Conservation (phyloP, 1,140 invertebrate species). For the Gonatopus flavifemur region DNA sequence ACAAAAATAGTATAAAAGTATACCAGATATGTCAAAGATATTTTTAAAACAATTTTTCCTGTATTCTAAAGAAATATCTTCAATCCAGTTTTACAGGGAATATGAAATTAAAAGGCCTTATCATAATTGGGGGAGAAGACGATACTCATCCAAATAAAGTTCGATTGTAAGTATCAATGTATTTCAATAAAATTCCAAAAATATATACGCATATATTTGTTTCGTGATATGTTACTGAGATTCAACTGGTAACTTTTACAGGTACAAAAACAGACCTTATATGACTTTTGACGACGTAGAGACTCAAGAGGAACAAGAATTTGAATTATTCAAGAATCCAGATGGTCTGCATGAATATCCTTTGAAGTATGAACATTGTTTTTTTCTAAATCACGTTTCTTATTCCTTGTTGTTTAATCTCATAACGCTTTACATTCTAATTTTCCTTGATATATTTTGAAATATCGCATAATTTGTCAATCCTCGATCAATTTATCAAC, state of each 20-base stretch:
- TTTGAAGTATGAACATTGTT: conserved; percentile 75
- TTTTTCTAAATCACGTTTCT: background rate
- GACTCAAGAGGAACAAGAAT: conserved; percentile 81
- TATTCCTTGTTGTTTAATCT: background rate
- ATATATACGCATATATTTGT: background rate
- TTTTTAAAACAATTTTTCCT: too few species aligned
- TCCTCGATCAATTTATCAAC: too few species aligned
- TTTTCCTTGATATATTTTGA: too few species aligned
- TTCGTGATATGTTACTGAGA: background rate
- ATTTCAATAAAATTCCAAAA: background rate
- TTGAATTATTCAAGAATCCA: conserved; percentile 81
- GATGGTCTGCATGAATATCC: conserved; percentile 84
- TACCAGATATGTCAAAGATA: too few species aligned
- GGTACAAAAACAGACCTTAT: conserved; percentile 87
- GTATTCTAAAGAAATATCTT: too few species aligned
- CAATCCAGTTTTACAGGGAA: conserved; percentile 82
- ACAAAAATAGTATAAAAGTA: too few species aligned
- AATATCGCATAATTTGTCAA: too few species aligned
- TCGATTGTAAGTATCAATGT: conserved; percentile 74
- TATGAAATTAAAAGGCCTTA: conserved; percentile 92
- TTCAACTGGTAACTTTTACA: too few species aligned
- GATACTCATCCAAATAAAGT: conserved; percentile 81
- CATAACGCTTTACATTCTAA: too few species aligned
- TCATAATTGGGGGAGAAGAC: conserved; percentile 84
- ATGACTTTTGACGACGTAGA: conserved; percentile 92